Percentiles rank a stretch among this genome's conserved stretches.
Conservation (phyloP, 2,797 vertebrate species). For the Tinamus major region DNA sequence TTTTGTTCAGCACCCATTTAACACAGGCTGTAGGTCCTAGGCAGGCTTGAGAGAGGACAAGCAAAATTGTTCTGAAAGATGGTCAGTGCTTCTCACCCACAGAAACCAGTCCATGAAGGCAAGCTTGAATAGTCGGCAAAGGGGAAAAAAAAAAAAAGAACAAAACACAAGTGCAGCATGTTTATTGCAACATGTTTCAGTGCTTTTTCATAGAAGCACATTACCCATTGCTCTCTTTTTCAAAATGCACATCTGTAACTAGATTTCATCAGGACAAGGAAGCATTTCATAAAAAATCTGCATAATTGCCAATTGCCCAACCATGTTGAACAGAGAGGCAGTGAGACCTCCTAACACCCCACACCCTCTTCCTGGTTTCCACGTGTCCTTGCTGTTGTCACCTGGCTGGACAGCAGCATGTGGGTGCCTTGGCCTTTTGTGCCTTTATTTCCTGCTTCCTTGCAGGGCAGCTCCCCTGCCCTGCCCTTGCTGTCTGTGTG, state of each 20-base stretch:
- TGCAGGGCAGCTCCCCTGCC: neutral
- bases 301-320: conserved; percentile 36
- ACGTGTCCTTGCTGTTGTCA: neutral
- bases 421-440: neutral
- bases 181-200: neutral
- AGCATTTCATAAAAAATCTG: conserved; percentile 24
- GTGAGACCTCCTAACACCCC: neutral
- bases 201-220: neutral
- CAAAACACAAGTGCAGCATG: neutral
- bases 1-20: neutral
- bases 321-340: neutral
- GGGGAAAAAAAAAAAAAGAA: neutral
- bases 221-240: neutral
- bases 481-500: neutral
- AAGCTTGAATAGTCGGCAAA: neutral
- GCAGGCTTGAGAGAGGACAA: neutral
- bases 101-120: neutral
- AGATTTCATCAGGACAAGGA: conserved; percentile 40
- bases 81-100: neutral
- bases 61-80: neutral
- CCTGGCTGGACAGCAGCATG: neutral
- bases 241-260: neutral
- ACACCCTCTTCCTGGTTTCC: conserved; percentile 23
- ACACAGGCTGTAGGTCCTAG: neutral
- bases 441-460: neutral